Conservation (phyloP, 2,888 invertebrate species). For the Drosophila helvetica region DNA sequence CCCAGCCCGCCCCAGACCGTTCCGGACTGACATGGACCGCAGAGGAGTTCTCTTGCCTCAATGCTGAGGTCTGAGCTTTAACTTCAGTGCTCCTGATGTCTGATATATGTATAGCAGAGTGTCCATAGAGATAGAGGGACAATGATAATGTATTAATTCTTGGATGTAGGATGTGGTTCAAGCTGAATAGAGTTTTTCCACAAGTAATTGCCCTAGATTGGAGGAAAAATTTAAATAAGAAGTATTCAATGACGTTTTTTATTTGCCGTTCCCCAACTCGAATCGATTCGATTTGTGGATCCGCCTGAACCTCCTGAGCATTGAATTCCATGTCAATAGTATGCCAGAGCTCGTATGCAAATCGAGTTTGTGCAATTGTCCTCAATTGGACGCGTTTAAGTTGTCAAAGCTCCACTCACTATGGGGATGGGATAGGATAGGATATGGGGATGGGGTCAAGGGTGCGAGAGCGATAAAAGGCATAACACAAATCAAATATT, state of each 20-base stretch:
- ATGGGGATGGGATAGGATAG: neutral
- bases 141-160: neutral
- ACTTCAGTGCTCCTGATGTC: neutral
- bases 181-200: too few species aligned
- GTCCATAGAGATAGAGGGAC: neutral
- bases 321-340: neutral
- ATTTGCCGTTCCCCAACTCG: neutral
- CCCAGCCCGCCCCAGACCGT: neutral
- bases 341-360: slow-evolving; percentile 14
- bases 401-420: slow-evolving; percentile 30
- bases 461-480: slow-evolving; percentile 36
- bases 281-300: slow-evolving; percentile 6
- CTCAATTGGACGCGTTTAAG: slow-evolving; percentile 36
- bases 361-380: slow-evolving; percentile 28
- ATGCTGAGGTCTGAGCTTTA: neutral
- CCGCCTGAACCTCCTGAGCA: slow-evolving; percentile 6
- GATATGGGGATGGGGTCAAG: slow-evolving; percentile 16
- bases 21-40: neutral
- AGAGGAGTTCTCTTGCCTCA: slow-evolving; percentile 1
- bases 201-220: too few species aligned
- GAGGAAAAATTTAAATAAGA: neutral
- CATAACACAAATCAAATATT: slow-evolving; percentile 42
- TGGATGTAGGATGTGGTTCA: too few species aligned
- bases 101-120: too few species aligned
- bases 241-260: neutral